These are phyloP conservation scores for Xanthostigma xanthostigma DNA, from an alignment of 2,888 invertebrate species.

Conservation along the genomic window DNA sequence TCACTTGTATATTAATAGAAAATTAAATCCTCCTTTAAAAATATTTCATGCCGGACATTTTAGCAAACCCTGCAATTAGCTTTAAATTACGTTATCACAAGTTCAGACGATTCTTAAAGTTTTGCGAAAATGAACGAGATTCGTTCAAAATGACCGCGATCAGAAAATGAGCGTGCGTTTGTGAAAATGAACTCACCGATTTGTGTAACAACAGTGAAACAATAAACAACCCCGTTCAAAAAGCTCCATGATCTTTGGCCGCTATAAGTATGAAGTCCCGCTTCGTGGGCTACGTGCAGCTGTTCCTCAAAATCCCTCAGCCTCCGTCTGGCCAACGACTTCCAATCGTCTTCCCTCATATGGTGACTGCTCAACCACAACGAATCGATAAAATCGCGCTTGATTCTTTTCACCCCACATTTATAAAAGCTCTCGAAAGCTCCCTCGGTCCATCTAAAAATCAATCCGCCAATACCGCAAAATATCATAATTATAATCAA, in stretches of 20 bases:
- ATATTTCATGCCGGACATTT: no score
- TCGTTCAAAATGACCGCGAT: no score
- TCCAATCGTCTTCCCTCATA: constrained; percentile 80
- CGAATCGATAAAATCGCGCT: constrained; percentile 70
- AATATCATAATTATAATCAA: constrained; percentile 53
- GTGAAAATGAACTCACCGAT: constrained; percentile 51
- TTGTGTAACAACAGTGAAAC: constrained; percentile 73
- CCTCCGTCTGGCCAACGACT: constrained; percentile 65
- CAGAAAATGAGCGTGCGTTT: no score
- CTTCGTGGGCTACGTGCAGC: constrained; percentile 67
- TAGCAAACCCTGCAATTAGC: no score
- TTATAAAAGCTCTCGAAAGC: constrained; percentile 75
- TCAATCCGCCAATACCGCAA: constrained; percentile 64
- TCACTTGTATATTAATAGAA: no score
- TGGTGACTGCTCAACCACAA: constrained; percentile 72
- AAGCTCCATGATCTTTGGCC: constrained; percentile 80
- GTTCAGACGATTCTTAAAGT: no score
- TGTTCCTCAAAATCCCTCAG: constrained; percentile 76
- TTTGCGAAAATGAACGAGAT: no score
- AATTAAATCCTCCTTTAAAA: no score
- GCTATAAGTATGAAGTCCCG: constrained; percentile 70
- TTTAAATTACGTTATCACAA: no score
- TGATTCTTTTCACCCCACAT: constrained; percentile 74
- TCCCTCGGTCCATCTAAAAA: constrained; percentile 72
- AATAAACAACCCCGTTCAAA: constrained; percentile 73